Evolutionary conservation across 2,113 vertebrate genomes (phyloP).

Genomic region (Rallus limicola): DNA sequence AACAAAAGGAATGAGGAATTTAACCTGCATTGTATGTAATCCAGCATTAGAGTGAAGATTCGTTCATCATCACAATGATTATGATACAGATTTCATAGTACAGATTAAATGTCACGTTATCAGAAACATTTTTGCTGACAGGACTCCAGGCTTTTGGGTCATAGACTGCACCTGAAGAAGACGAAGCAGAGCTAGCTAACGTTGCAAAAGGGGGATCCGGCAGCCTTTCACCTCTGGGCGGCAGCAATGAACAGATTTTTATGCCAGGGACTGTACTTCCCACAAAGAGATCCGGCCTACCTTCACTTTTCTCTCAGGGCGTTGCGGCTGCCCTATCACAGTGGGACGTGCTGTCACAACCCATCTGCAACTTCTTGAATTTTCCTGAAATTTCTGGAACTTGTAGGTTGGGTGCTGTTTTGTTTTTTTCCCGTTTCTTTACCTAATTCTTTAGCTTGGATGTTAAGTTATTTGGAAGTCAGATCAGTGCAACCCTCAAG

Average conservation of each 20-base stretch:
- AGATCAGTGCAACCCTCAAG: not conserved
- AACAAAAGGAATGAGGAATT: not conserved
- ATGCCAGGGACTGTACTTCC: rapidly evolving
- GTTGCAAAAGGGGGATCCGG: rapidly evolving
- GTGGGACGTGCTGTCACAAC: rapidly evolving
- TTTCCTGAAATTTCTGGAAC: not conserved
- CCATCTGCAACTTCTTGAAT: not conserved
- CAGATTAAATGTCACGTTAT: not conserved
- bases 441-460: not conserved
- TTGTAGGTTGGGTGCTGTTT: not conserved
- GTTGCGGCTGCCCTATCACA: rapidly evolving
- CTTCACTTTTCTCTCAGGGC: not conserved
- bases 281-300: rapidly evolving
- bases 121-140: not conserved
- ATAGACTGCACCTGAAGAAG: rapidly evolving
- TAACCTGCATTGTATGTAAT: not conserved
- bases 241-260: conserved; percentile 25
- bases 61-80: not conserved
- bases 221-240: not conserved
- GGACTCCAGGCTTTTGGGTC: not conserved
- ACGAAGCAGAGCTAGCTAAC: not conserved
- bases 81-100: not conserved
- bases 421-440: not conserved
- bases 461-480: not conserved
- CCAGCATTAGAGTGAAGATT: not conserved